Conservation (phyloP, 2,888 invertebrate species). For the Eurois occulta region DNA sequence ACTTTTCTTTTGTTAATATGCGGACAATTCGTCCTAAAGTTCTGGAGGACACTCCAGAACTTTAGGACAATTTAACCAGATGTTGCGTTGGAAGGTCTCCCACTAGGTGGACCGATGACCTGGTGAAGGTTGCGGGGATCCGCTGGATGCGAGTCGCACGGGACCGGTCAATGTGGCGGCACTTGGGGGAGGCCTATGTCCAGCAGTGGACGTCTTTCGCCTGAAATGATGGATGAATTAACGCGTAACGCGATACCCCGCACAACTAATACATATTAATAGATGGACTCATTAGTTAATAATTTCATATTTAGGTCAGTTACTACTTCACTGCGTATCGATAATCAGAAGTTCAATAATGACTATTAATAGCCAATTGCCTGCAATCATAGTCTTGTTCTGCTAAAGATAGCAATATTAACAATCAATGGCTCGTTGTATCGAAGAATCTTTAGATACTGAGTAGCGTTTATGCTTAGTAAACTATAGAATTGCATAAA, state of each 20-base stretch:
- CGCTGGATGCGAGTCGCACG: no score
- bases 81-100: no score
- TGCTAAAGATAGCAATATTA: constrained; percentile 20
- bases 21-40: no score
- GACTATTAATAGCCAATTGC: constrained; percentile 37
- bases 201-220: no score
- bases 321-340: constrained; percentile 8
- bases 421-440: constrained; percentile 14
- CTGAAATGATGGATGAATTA: no score
- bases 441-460: not conserved
- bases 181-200: no score
- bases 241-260: not conserved
- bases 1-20: no score
- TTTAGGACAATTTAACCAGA: no score
- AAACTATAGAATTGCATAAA: not conserved
- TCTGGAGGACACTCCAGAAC: no score
- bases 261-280: not conserved
- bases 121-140: no score
- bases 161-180: no score
- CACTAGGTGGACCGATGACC: no score
- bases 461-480: not conserved
- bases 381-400: constrained; percentile 26
- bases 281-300: not conserved
- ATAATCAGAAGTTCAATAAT: constrained; percentile 5
- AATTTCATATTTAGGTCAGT: constrained; percentile 38